Conservation (phyloP, 2,797 vertebrate species). For the Mareca penelope region DNA sequence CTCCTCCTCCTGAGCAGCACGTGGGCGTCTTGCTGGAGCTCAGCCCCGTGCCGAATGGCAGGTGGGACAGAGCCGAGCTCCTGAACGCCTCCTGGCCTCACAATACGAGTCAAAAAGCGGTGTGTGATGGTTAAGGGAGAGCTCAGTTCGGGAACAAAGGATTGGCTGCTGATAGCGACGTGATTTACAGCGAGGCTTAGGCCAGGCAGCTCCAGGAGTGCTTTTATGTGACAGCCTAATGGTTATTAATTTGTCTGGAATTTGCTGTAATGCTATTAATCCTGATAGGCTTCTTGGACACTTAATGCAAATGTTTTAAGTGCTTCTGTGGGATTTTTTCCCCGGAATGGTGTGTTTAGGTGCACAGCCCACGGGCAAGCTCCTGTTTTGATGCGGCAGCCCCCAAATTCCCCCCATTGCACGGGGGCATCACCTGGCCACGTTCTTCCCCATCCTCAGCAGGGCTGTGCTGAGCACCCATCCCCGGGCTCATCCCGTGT, state of each 20-base stretch:
- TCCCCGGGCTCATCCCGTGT: not conserved
- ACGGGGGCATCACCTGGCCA: fast-evolving
- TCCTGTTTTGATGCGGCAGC: not conserved
- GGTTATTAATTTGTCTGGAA: conserved; percentile 32
- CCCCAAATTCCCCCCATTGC: not conserved
- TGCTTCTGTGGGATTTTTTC: not conserved
- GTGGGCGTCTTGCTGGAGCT: not conserved
- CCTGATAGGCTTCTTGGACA: not conserved
- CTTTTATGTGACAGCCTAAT: not conserved
- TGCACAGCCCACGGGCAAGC: not conserved
- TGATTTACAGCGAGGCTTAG: not conserved
- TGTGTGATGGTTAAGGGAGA: not conserved
- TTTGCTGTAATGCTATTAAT: conserved; percentile 10
- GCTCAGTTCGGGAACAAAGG: not conserved
- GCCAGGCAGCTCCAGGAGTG: not conserved
- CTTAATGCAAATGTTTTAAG: conserved; percentile 31
- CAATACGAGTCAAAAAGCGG: not conserved
- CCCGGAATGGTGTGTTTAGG: not conserved
- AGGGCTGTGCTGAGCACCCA: not conserved
- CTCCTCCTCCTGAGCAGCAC: not conserved
- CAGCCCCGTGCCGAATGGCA: fast-evolving
- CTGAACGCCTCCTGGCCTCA: not conserved
- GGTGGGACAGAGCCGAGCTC: not conserved
- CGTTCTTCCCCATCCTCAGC: not conserved
- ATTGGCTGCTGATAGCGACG: not conserved